Percentiles rank a stretch among this genome's conserved stretches.
Evolutionary conservation across 2,113 vertebrate genomes (phyloP).

Genomic region (Rhinolophus ferrumequinum): DNA sequence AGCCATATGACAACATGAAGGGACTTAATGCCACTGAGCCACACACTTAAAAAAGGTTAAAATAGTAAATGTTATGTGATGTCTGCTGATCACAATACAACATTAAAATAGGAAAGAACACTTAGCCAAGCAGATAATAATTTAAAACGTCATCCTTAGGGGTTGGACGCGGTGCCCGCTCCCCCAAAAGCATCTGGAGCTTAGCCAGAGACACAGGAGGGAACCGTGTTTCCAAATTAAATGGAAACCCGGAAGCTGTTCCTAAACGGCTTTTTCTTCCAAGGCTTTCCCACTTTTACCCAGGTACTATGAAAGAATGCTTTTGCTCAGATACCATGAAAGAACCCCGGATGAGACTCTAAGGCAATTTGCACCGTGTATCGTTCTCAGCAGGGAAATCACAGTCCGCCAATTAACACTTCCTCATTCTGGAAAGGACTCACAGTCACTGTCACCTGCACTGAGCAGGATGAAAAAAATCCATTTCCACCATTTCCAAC

Average conservation of each 20-base stretch:
- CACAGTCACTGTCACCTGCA: not conserved
- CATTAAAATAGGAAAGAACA: not conserved
- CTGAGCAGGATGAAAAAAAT: not conserved
- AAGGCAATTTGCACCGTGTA: conserved; percentile 67
- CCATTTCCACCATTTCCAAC: not conserved
- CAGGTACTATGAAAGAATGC: not conserved
- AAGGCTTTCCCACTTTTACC: not conserved
- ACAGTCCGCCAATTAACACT: conserved; percentile 70
- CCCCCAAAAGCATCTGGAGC: not conserved
- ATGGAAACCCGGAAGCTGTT: not conserved
- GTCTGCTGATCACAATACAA: not conserved
- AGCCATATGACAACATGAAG: fast-evolving
- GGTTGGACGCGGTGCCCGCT: fast-evolving
- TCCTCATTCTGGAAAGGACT: not conserved
- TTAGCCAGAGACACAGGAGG: not conserved
- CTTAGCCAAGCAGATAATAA: no score
- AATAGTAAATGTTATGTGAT: not conserved
- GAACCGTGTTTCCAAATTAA: not conserved
- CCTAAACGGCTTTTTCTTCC: conserved; percentile 55
- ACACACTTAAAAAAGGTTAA: not conserved
- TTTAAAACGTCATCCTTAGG: not conserved
- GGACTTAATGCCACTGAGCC: fast-evolving
- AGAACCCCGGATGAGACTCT: not conserved
- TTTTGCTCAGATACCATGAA: no score
- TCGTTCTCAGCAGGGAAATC: conserved; percentile 61